A percentile compares a stretch with the other conserved stretches of the same genome.
phyloP scores from a whole-genome alignment of 2,888 invertebrate species.

The Spisula solida region DNA sequence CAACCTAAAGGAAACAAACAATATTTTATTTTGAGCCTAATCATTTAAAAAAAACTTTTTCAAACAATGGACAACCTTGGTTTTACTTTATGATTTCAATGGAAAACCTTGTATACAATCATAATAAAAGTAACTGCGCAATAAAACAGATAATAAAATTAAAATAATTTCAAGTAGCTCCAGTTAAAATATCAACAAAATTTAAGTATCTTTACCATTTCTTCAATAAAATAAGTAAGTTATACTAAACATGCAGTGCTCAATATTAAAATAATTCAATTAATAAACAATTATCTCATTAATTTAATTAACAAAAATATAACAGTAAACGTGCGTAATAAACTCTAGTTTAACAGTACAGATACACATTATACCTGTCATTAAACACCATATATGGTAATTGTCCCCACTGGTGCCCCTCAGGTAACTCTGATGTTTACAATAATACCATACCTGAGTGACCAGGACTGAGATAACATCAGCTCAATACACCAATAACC shows the following conservation, averaged over 20 bases:
- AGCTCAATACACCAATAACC: not conserved
- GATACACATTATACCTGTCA: constrained; percentile 13
- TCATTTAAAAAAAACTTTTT: no score
- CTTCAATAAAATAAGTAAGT: no score
- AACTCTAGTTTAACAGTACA: not conserved
- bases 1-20: no score
- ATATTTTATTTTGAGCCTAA: no score
- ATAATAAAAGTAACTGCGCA: no score
- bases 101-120: no score
- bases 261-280: not conserved
- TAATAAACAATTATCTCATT: not conserved
- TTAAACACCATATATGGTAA: constrained; percentile 31
- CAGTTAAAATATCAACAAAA: no score
- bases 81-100: no score
- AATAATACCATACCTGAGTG: constrained; percentile 34
- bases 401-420: constrained; percentile 55
- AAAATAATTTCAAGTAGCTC: no score
- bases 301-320: not conserved
- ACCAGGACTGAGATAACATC: not conserved
- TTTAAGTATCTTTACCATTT: no score
- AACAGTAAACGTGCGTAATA: not conserved
- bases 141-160: no score
- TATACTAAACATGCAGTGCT: not conserved
- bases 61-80: no score
- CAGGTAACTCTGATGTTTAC: constrained; percentile 58